Evolutionary conservation across 2,888 invertebrate species (phyloP).

Genomic region (Pelosia muscerda): DNA sequence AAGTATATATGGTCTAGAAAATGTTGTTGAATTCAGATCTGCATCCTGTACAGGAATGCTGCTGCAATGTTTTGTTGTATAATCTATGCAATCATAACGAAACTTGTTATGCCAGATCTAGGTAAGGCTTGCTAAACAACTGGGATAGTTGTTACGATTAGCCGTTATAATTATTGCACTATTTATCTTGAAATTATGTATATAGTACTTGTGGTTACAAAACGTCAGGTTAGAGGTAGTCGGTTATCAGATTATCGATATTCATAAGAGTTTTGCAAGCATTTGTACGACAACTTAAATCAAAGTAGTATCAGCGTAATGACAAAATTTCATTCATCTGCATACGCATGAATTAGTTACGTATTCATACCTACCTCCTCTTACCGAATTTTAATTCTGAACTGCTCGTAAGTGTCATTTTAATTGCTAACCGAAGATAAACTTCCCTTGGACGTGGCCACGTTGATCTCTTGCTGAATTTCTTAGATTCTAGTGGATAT

Average conservation of each 20-base stretch:
- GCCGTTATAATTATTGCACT: constrained; percentile 11
- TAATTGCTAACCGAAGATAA: too few relatives aligned
- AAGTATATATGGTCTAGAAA: neutral
- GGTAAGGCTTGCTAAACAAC: constrained; percentile 14
- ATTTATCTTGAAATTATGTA: constrained; percentile 3
- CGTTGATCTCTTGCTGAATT: too few relatives aligned
- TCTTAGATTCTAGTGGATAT: too few relatives aligned
- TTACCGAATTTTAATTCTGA: neutral
- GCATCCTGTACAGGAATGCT: constrained; percentile 10
- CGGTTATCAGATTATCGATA: neutral
- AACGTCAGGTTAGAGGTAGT: neutral
- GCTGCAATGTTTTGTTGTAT: constrained; percentile 12
- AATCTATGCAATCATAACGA: constrained; percentile 22
- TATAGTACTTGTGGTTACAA: neutral
- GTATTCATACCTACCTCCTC: neutral
- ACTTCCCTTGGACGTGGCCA: too few relatives aligned
- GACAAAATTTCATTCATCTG: neutral
- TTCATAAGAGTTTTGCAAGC: neutral
- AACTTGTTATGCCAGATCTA: constrained; percentile 18
- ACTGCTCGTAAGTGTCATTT: too few relatives aligned
- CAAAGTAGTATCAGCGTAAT: neutral
- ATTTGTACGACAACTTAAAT: neutral
- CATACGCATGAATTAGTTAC: neutral
- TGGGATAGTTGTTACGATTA: constrained; percentile 11
- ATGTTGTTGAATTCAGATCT: neutral